Evolutionary conservation across 2,888 invertebrate species (phyloP).

Genomic region (Cartodere bifasciata): DNA sequence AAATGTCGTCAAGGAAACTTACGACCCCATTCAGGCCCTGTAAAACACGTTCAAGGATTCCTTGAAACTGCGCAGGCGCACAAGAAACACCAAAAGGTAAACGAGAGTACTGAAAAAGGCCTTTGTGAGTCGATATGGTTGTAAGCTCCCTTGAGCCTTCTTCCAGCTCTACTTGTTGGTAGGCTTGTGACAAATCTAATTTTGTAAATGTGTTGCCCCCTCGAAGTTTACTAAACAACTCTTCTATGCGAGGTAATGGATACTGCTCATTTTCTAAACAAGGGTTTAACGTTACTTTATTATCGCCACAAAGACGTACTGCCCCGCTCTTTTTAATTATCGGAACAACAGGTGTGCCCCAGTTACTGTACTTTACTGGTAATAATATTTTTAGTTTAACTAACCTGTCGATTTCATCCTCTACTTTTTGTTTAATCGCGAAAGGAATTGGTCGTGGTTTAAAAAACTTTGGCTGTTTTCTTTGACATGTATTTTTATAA

Average conservation of each 20-base stretch:
- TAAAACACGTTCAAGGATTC: conserved; percentile 20
- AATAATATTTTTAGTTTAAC: conserved; percentile 19
- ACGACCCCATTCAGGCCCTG: conserved; percentile 14
- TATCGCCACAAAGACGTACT: conserved; percentile 18
- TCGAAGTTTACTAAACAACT: conserved; percentile 17
- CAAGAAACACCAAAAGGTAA: conserved; percentile 12
- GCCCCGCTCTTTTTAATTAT: conserved; percentile 15
- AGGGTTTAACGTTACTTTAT: conserved; percentile 17
- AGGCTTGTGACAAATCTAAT: conserved; percentile 15
- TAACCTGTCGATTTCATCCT: conserved; percentile 13
- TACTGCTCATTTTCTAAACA: conserved; percentile 15
- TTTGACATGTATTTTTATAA: too few relatives aligned
- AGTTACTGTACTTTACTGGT: conserved; percentile 14
- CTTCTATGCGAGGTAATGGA: conserved; percentile 19
- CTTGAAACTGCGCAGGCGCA: conserved; percentile 23
- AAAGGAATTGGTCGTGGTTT: conserved; percentile 20
- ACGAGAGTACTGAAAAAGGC: conserved; percentile 18
- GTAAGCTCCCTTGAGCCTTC: conserved; percentile 12
- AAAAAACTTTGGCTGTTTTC: conserved; percentile 11
- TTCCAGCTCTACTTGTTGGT: conserved; percentile 14
- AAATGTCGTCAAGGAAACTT: conserved; percentile 18
- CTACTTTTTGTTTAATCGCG: conserved; percentile 18
- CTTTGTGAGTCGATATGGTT: conserved; percentile 16
- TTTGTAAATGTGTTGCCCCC: conserved; percentile 16
- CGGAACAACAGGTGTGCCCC: conserved; percentile 17